Base-by-base conservation (phyloP, 2,113 vertebrate genomes). In the Hippolais icterina region DNA sequence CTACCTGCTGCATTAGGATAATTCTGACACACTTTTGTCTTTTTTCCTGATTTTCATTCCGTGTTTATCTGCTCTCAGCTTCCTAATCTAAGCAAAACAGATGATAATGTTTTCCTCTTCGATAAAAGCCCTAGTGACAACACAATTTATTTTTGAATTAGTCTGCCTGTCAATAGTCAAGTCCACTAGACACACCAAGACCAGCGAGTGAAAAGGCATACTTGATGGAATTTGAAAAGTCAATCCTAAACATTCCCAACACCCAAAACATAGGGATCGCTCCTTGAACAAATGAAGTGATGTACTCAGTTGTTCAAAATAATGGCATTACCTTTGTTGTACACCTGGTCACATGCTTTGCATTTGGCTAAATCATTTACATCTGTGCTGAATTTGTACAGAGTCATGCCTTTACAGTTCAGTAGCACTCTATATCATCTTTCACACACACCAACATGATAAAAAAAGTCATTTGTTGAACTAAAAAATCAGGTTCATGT, bases 1-100 rank as follows among this genome's bases (percentile, higher is more conserved):
- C 86, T 94, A 90, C 89, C 90, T 95, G 89, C 92, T 93, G 70
- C 52, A 84, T 77, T 87, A 92, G 61, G 53, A 77, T 86, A 91
- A 96, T 81, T 90, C 54, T 87, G 68, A 91, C 42, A 66, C 0
- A 28, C 28, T 91, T 68, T 61, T 70, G 37, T 54, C 49, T 86
- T 82, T 72, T 95, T 83, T 61, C 37, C 70, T 37, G 6, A 18
- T 25, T 6, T 13, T 68, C 53, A 21, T 49, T 77, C 37, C 35
- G 57, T 71, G 15, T 21, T 85, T 60, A 50, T 93, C 46, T 91
- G 39, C 72, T 90, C 63, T 94, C 86, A 77, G 47, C 88, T 96
- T 93, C 94, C 83, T 46, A 59, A 92, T 92, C 39, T n/a, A 56
- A 66, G 81, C 23, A 89, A 95, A 97, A 90, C 2, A 49, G 91